Base-by-base conservation (phyloP, 2,888 invertebrate genomes). In the Himalopsyche kuldschensis region DNA sequence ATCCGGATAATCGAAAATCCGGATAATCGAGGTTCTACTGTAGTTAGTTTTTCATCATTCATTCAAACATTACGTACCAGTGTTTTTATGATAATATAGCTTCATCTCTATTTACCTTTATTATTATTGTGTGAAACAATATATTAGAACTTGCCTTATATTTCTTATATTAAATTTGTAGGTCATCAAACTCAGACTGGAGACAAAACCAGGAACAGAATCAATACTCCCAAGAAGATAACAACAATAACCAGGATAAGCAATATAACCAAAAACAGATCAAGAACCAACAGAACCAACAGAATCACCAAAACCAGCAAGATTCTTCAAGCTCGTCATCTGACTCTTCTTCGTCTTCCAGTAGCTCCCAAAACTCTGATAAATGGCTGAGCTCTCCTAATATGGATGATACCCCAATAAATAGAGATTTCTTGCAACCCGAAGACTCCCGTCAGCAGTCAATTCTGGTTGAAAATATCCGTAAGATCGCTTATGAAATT, bases 401-500 rank as follows among this genome's bases (percentile, higher is more conserved):
- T 75, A 87, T 88, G 81, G 90, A 90, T 83, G 91, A 91, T 85
- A 90, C 90, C 4, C 90, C 90, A 0, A 90, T 90, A 85, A 89
- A 90, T 47, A 90, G 90, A 85, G 87, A 91, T n/a, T 91, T 92
- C 87, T 89, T 91, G 89, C 89, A 88, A 84, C 88, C 90, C 10
- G 89, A 89, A 55, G 88, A 88, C 17, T 90, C 90, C 75, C 89
- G 90, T 85, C 90, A 91, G 82, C 91, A 87, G 78, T 83, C 85
- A 27, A 87, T 87, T 31, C 86, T 90, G 86, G 89, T 90, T 87
- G 85, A 90, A 86, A 88, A 90, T 3, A 89, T 90, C 87, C 89
- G 90, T 35, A 91, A 91, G 86, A 88, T 92, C 1, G 89, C 93
- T 6, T 89, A 91, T 84, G 91, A 94, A 88, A 93, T 95, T 80